phyloP scores from a whole-genome alignment of 2,888 invertebrate genomes.

The Ochropleura leucogaster region DNA sequence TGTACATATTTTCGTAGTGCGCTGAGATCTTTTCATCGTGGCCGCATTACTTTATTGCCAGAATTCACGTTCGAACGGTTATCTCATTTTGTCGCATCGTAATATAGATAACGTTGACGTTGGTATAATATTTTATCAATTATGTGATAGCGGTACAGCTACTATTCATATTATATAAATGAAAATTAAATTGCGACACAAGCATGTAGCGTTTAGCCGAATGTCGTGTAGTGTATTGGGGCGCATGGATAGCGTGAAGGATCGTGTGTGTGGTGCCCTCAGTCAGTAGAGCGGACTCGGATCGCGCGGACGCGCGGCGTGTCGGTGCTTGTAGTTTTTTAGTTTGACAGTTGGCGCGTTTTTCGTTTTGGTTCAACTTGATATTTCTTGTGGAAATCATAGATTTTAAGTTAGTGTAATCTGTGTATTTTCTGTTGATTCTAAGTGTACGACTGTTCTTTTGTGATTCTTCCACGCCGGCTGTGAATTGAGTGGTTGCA shows the following conservation, averaged over 20 bases:
- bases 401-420: conserved; percentile 89
- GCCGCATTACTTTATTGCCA: conserved; percentile 83
- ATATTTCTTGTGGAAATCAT: conserved; percentile 87
- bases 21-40: conserved; percentile 82
- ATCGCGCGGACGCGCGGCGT: conserved; percentile 88
- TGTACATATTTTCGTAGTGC: conserved; percentile 82
- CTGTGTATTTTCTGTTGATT: conserved; percentile 88
- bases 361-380: conserved; percentile 86
- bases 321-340: conserved; percentile 90
- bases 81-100: conserved; percentile 89
- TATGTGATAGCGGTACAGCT: conserved; percentile 83
- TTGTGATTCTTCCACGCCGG: conserved; percentile 87
- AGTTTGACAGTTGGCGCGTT: conserved; percentile 91
- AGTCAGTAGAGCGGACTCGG: conserved; percentile 89
- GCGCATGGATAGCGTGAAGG: conserved; percentile 73
- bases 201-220: conserved; percentile 75
- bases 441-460: conserved; percentile 87
- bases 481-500: conserved; percentile 87
- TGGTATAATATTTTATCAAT: conserved; percentile 86
- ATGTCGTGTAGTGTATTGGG: conserved; percentile 76
- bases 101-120: conserved; percentile 84
- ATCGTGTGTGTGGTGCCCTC: conserved; percentile 73
- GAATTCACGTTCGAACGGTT: conserved; percentile 82
- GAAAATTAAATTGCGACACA: conserved; percentile 85
- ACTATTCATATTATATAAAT: conserved; percentile 83